Evolutionary conservation across 2,113 vertebrate species (phyloP), one percentile per base, ranked within the genome.

Genomic region (Heteronetta atricapilla): DNA sequence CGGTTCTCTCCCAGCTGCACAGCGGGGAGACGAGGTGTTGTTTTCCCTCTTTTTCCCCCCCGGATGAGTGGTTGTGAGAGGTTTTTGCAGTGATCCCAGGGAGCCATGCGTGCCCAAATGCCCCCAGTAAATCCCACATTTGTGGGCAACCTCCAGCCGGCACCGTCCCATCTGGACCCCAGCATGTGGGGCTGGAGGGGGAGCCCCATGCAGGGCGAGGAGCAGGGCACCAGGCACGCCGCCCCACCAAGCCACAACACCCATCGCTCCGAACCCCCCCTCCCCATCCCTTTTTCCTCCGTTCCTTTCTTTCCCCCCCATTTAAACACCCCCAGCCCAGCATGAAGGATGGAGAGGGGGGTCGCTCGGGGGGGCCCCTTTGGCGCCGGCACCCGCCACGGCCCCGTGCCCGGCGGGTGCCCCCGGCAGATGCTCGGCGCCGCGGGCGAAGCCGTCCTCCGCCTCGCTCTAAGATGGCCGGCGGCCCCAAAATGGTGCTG

Each of bases 401-500:
- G 55, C 78, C 50, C 50, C 7, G 13, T 25, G 74, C 89, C 78
- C 63, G 1, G 11, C 0, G 89, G 82, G 60, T 69, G 63, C 83
- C 79, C 76, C 2, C 5, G 40, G 82, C 74, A 92, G 86, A 63
- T 31, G 93, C 88, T 92, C 10, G 0, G 60, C 2, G 18, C 66
- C 2, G 10, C 8, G 12, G 82, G 89, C 17, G 3, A 62, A 64
- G 67, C 69, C 42, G 0, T 85, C 66, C 63, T 75, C 55, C 55
- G 69, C 62, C 60, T 63, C 7, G 5, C 89, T 34, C 80, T 92
- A 96, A 96, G 85, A 96, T 94, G 93, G 95, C 96, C 60, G 95
- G 59, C 90, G 6, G 96, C 96, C 93, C 98, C 98, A 98, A 98
- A 97, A 98, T 98, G 98, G 98, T 97, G 98, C 96, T 96, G 87